Base-by-base conservation (phyloP, 2,888 invertebrate genomes). In the Halictus ligatus region DNA sequence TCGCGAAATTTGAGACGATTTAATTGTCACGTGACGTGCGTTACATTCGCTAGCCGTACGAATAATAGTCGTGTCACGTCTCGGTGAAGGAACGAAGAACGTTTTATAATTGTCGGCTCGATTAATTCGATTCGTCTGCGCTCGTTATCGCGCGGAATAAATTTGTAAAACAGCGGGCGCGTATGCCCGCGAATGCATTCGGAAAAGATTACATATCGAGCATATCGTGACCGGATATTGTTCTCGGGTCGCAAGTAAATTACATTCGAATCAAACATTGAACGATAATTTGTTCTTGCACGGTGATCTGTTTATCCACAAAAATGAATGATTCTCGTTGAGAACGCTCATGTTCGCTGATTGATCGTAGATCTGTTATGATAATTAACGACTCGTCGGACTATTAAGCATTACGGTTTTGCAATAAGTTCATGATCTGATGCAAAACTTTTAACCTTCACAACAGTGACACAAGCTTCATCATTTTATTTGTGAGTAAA, bases 1-100 rank as follows among this genome's bases (percentile, higher is more conserved):
- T 67, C 73, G 46, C 73, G 90, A 88, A 88, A 88, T 89, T 81
- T 83, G 85, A 86, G 54, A 69, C 54, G 78, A 69, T 79, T 78
- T 81, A 82, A 89, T 85, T 88, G 85, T 81, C 87, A 81, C 84
- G 86, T 84, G 82, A 67, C 69, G 67, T 75, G 60, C 73, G 78
- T 81, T 77, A 81, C 76, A 76, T 79, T 50, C 67, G 46, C 74
- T 43, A 4, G 25, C 71, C 79, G 48, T 13, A 15, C 80, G 35
- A 67, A 67, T 76, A 74, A 58, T 48, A 84, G 60, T 72, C 69
- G 60, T 43, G 75, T 78, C 84, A 72, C 71, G 84, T 72, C 60
- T 78, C 75, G 21, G 43, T 60, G 71, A 35, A 71, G 35, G 78
- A 75, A 80, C 46, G 75, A 84, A 74, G 75, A 75, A 73, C 75